Evolutionary conservation across 1,140 invertebrate genomes (phyloP), one percentile per base, ranked within the genome.

Genomic region (Drosophila asahinai): DNA sequence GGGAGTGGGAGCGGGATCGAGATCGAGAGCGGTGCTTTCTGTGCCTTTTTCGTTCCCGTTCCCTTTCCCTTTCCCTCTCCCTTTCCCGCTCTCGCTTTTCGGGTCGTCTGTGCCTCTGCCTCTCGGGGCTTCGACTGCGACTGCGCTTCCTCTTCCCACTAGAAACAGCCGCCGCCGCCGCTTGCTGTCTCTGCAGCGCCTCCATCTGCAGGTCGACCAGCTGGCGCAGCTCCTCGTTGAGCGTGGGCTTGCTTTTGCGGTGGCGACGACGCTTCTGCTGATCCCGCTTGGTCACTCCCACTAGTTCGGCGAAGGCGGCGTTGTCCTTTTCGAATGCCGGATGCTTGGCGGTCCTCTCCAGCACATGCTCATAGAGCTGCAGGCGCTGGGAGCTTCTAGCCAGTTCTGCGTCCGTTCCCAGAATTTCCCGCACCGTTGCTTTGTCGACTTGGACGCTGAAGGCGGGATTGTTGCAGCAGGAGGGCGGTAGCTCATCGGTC

Each of bases 181-280:
- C 38, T 52, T 11, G 59, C 36, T 83, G 82, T 22, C 52, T 64
- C n/a, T 54, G 30, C 55, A 80, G 49, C 8, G 91, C 91, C 48
- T 82, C 58, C 91, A 92, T 92, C 55, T 92, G 91, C 7, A 92
- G 43, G 6, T 81, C 48, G 15, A 92, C 62, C 27, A 92, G 60
- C 49, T 79, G 77, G 22, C 86, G 80, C 47, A 91, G 70, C 48
- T 92, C 83, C 73, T 92, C 91, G 25, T 68, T 81, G 1, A 84
- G 43, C 15, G 91, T 91, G 8, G 79, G 83, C 62, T 86, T 91
- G 55, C 72, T 84, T n/a, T 80, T 90, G 9, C 91, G 86, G 60
- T 92, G 65, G 5, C 81, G 76, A 0, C 83, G 68, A 33, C 80
- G 76, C 11, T 64, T 73, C n/a, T 75, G 66, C 9, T 73, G 73